Conservation (phyloP, 2,113 vertebrate species). For the Pelodiscus sinensis region DNA sequence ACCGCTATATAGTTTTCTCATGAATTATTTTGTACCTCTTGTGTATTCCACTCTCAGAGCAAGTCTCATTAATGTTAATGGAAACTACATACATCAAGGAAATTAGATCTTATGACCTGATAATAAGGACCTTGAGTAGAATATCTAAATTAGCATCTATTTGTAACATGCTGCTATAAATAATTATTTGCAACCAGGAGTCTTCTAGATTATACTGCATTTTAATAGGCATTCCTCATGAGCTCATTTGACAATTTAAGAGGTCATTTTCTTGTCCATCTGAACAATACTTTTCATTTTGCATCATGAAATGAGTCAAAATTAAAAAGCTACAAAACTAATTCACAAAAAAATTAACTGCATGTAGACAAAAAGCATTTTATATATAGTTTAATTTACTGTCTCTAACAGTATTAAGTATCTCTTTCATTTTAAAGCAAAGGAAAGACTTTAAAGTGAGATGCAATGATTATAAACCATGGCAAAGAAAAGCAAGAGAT, state of each 20-base stretch:
- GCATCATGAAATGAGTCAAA: neutral
- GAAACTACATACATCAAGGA: slow-evolving; percentile 45
- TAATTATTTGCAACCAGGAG: slow-evolving; percentile 53
- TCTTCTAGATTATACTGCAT: neutral
- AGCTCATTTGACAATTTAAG: neutral
- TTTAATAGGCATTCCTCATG: neutral
- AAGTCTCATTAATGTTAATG: slow-evolving; percentile 46
- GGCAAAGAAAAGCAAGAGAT: neutral
- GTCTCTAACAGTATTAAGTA: neutral
- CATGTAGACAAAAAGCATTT: neutral
- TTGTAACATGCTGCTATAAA: slow-evolving; percentile 52
- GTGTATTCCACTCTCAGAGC: neutral
- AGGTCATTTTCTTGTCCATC: neutral
- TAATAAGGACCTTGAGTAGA: slow-evolving; percentile 44
- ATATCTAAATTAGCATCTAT: slow-evolving; percentile 44
- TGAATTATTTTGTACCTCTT: neutral
- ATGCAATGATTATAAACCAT: neutral
- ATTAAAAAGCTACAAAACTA: neutral
- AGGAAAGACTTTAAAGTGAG: neutral
- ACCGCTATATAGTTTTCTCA: neutral
- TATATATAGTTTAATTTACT: neutral
- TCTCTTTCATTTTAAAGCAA: neutral
- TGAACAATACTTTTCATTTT: neutral
- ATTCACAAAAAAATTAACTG: neutral
- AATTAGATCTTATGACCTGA: slow-evolving; percentile 49